phyloP scores from a whole-genome alignment of 37 sponge, comb jelly and placozoan species.

The Chondrilla cf. caribensis region DNA sequence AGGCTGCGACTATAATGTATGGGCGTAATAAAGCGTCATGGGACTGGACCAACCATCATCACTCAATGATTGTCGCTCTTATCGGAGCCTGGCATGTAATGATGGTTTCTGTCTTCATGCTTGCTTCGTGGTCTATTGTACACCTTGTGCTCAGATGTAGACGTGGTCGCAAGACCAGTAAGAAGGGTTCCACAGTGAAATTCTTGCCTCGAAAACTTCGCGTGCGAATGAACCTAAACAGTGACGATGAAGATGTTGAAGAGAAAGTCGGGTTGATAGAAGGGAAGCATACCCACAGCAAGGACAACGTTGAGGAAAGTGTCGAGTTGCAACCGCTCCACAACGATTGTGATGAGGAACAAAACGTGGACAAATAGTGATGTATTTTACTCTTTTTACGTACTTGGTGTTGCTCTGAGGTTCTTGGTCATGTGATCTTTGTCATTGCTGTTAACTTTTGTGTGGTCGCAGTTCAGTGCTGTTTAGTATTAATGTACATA shows the following conservation, averaged over 20 bases:
- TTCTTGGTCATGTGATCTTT: too few relatives aligned
- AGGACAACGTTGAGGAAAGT: too few relatives aligned
- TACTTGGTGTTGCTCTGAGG: too few relatives aligned
- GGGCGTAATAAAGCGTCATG: conserved; percentile 3
- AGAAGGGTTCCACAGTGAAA: not conserved
- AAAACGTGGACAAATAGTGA: too few relatives aligned
- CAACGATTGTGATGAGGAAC: too few relatives aligned
- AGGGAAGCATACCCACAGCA: conserved; percentile 1
- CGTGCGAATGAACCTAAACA: not conserved
- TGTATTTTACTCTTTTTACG: too few relatives aligned
- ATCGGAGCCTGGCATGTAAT: conserved; percentile 44
- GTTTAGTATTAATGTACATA: too few relatives aligned
- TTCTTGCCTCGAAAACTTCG: not conserved
- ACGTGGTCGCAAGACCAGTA: not conserved
- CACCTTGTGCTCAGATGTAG: not conserved
- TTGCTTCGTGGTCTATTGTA: conserved; percentile 25
- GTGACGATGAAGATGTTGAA: conserved; percentile 10
- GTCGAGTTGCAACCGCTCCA: too few relatives aligned
- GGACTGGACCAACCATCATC: conserved; percentile 9
- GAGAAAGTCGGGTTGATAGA: conserved; percentile 11
- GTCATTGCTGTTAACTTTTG: too few relatives aligned
- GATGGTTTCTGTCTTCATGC: conserved; percentile 18
- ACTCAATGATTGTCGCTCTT: conserved; percentile 33
- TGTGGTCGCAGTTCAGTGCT: too few relatives aligned
- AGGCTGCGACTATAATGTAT: conserved; percentile 35